Conservation (phyloP, 2,113 vertebrate genomes). For the Larimichthys polyactis region DNA sequence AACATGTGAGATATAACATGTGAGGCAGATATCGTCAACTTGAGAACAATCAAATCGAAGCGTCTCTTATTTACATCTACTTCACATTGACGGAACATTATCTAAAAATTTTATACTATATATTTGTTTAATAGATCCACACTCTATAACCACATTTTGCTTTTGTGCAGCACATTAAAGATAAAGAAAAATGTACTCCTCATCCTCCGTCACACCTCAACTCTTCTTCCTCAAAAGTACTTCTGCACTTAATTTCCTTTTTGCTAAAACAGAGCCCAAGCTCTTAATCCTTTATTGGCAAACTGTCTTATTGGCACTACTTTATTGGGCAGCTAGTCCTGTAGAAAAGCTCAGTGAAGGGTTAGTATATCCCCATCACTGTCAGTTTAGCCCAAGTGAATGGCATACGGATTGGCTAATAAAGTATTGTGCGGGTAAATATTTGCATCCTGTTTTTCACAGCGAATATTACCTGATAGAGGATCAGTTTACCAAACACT, state of each 20-base stretch:
- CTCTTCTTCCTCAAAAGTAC: slow-evolving; percentile 10
- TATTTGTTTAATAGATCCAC: background rate
- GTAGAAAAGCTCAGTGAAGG: slow-evolving; percentile 14
- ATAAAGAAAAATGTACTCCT: background rate
- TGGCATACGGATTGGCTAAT: background rate
- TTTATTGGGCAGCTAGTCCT: slow-evolving; percentile 33
- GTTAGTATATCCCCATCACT: slow-evolving; percentile 3
- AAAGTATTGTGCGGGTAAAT: background rate
- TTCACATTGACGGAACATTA: background rate
- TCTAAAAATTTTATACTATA: background rate
- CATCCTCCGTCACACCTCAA: slow-evolving; percentile 14
- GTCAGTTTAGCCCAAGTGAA: slow-evolving; percentile 9
- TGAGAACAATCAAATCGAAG: background rate
- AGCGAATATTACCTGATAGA: no score
- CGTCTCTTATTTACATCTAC: background rate
- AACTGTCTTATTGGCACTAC: slow-evolving; percentile 45
- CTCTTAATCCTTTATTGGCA: slow-evolving; percentile 59
- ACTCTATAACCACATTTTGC: no score
- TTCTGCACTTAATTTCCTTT: slow-evolving; percentile 35
- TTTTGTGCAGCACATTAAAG: background rate
- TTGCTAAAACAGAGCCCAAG: slow-evolving; percentile 44
- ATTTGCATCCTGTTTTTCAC: background rate
- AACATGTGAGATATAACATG: no score
- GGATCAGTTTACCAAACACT: no score
- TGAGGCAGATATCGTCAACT: background rate